Evolutionary conservation across 2,797 vertebrate genomes (phyloP).

Genomic region (Melanotaenia parkinsoni): DNA sequence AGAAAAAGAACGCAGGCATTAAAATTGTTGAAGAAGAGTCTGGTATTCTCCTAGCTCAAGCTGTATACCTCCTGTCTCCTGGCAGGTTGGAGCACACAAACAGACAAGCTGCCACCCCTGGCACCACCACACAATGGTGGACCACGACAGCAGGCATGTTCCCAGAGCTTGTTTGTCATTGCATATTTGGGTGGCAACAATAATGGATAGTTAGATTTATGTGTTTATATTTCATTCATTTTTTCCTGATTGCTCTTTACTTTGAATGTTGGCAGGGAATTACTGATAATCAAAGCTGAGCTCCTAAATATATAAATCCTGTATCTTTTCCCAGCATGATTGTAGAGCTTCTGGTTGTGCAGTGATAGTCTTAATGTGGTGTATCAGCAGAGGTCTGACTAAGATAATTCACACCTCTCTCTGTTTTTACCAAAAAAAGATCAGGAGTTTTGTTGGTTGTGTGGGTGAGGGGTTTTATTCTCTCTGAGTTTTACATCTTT

Average conservation of each 20-base stretch:
- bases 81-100: slow-evolving; percentile 71
- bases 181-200: slow-evolving; percentile 43
- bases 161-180: slow-evolving; percentile 40
- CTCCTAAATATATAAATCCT: slow-evolving; percentile 29
- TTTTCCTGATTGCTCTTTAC: slow-evolving; percentile 20
- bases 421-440: slow-evolving; percentile 16
- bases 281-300: slow-evolving; percentile 25
- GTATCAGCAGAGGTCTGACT: slow-evolving; percentile 21
- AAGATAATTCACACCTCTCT: slow-evolving; percentile 43
- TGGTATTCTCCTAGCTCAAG: slow-evolving; percentile 68
- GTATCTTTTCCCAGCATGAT: not conserved
- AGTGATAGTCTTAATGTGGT: not conserved
- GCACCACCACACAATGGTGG: slow-evolving; percentile 56
- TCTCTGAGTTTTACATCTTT: slow-evolving; percentile 35
- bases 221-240: slow-evolving; percentile 25
- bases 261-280: slow-evolving; percentile 22
- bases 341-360: slow-evolving; percentile 18
- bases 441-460: slow-evolving; percentile 26
- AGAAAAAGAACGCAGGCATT: slow-evolving; percentile 54
- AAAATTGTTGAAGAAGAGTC: slow-evolving; percentile 66
- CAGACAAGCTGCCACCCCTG: slow-evolving; percentile 75
- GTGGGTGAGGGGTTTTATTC: slow-evolving; percentile 35
- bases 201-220: slow-evolving; percentile 17
- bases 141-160: slow-evolving; percentile 62
- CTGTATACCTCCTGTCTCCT: slow-evolving; percentile 76